Conservation (phyloP, 2,113 vertebrate genomes). For the Nesoenas mayeri region DNA sequence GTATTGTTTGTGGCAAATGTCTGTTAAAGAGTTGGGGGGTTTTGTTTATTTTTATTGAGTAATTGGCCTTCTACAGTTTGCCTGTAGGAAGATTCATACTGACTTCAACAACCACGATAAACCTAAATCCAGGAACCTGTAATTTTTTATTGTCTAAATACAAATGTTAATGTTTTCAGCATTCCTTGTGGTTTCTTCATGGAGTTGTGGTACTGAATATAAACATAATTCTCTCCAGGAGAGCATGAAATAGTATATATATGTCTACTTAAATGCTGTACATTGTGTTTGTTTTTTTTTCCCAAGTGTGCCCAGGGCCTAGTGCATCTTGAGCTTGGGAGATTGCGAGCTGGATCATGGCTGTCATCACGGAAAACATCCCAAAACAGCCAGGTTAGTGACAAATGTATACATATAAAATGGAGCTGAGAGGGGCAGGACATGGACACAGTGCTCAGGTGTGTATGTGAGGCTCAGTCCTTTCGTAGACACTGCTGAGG, state of each 20-base stretch:
- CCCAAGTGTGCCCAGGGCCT: conserved; percentile 89
- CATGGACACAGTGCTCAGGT: neutral
- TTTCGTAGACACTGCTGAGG: neutral
- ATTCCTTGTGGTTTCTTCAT: conserved; percentile 31
- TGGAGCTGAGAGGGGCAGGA: neutral
- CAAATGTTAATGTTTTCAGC: neutral
- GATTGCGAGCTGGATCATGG: conserved; percentile 90
- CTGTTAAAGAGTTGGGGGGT: neutral
- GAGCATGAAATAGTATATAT: neutral
- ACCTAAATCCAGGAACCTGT: neutral
- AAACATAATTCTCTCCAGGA: conserved; percentile 6
- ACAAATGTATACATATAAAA: neutral
- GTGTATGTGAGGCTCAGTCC: neutral
- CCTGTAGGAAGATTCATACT: neutral
- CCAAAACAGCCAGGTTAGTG: conserved; percentile 85
- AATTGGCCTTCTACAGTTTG: neutral
- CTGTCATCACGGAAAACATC: conserved; percentile 81
- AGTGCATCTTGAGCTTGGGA: conserved; percentile 89
- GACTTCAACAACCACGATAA: neutral
- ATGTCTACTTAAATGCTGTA: neutral
- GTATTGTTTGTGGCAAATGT: neutral
- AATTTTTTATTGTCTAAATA: neutral
- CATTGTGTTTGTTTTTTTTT: neutral
- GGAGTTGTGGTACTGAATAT: neutral
- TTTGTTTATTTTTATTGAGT: neutral